Percentiles rank a stretch among this genome's conserved stretches.
These are phyloP conservation scores for Megalonaias nervosa DNA, from an alignment of 1,140 invertebrate species.

Conservation along the genomic window DNA sequence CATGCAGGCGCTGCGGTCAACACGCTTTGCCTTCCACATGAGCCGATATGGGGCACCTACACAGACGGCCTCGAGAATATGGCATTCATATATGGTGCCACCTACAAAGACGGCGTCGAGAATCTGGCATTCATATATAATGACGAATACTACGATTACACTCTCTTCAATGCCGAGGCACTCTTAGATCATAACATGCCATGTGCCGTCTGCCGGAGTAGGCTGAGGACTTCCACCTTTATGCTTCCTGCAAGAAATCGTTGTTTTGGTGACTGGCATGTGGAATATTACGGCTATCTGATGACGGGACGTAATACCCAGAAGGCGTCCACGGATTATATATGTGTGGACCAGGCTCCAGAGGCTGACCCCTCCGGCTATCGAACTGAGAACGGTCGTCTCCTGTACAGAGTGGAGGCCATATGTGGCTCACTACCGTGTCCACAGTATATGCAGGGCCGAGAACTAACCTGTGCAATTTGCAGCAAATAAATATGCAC, in stretches of 20 bases:
- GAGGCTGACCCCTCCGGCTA: neutral
- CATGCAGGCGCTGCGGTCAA: too few relatives aligned
- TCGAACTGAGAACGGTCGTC: too few relatives aligned
- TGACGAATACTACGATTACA: too few relatives aligned
- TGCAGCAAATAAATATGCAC: neutral
- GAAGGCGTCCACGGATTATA: neutral
- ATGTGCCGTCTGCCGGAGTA: neutral
- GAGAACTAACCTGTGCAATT: slow-evolving; percentile 1
- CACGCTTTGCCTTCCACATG: too few relatives aligned
- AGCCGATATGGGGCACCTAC: too few relatives aligned
- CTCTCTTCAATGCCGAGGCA: too few relatives aligned
- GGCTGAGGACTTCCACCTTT: neutral
- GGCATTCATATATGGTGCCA: too few relatives aligned
- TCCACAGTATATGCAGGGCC: neutral
- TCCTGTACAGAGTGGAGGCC: too few relatives aligned
- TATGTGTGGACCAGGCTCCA: neutral
- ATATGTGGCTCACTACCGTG: slow-evolving; percentile 1
- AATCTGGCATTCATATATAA: too few relatives aligned
- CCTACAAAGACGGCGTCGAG: too few relatives aligned
- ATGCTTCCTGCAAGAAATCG: neutral
- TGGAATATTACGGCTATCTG: slow-evolving; percentile 4
- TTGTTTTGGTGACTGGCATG: neutral
- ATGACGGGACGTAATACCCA: neutral
- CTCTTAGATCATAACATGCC: neutral
- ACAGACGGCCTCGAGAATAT: too few relatives aligned